Percentiles rank a stretch among this genome's conserved stretches.
These are phyloP conservation scores for Xenentodon cancila DNA, from an alignment of 2,797 vertebrate genomes.

Conservation along the genomic window DNA sequence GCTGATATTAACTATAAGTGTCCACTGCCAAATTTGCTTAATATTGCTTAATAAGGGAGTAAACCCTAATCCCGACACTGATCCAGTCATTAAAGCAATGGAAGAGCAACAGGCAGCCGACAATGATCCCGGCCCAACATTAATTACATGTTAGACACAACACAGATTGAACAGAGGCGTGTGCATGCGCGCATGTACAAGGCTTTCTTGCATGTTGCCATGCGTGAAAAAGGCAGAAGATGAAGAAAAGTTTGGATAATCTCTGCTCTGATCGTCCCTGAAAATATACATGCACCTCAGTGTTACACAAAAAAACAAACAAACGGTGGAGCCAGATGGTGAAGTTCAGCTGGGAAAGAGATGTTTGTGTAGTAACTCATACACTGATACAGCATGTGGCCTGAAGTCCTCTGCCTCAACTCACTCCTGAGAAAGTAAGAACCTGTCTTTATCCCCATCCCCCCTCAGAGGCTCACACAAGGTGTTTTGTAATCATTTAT, in stretches of 20 bases:
- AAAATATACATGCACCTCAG: constrained; percentile 53
- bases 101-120: constrained; percentile 61
- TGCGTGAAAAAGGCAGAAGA: constrained; percentile 58
- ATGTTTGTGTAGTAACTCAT: constrained; percentile 35
- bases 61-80: constrained; percentile 33
- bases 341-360: constrained; percentile 48
- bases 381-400: constrained; percentile 25
- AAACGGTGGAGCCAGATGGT: constrained; percentile 62
- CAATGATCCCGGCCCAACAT: constrained; percentile 64
- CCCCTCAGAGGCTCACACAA: constrained; percentile 4
- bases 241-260: constrained; percentile 26
- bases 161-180: constrained; percentile 55
- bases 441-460: constrained; percentile 16
- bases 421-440: constrained; percentile 18
- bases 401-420: constrained; percentile 33
- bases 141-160: constrained; percentile 70
- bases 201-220: constrained; percentile 62
- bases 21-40: constrained; percentile 4
- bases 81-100: constrained; percentile 72
- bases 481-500: constrained; percentile 19
- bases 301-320: constrained; percentile 54
- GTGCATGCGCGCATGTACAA: constrained; percentile 63
- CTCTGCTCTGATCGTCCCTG: constrained; percentile 19
- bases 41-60: constrained; percentile 17
- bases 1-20: not conserved